A percentile compares a stretch with the other conserved stretches of the same genome.
These are phyloP conservation scores for Cenopis cana DNA, from an alignment of 2,888 invertebrate genomes.

Conservation along the genomic window DNA sequence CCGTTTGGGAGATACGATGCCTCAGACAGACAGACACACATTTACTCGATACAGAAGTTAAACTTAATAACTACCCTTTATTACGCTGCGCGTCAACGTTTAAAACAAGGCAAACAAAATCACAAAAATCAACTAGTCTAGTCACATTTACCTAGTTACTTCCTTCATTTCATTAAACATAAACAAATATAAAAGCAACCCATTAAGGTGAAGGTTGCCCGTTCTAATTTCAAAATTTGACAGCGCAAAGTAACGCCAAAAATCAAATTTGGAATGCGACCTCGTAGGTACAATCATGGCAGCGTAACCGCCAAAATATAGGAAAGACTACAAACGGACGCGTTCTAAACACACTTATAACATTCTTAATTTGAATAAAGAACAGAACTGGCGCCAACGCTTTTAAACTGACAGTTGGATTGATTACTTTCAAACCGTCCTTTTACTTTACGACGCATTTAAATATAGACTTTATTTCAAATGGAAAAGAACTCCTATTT, in stretches of 20 bases:
- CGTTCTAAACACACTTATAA: neutral
- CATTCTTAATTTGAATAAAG: neutral
- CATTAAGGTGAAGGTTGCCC: conserved; percentile 46
- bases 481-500: neutral
- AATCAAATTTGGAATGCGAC: conserved; percentile 56
- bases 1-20: no score
- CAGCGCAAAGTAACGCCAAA: conserved; percentile 52
- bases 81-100: neutral
- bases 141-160: conserved; percentile 45
- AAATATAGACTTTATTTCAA: conserved; percentile 4
- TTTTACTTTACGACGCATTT: neutral
- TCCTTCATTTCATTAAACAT: conserved; percentile 27
- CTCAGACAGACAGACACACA: no score
- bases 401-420: conserved; percentile 1
- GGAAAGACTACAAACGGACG: neutral
- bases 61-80: no score
- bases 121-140: conserved; percentile 44
- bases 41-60: no score
- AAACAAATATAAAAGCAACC: conserved; percentile 41
- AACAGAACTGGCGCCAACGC: conserved; percentile 23
- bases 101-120: neutral
- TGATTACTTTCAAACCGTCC: neutral
- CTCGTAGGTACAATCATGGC: conserved; percentile 53
- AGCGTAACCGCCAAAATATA: conserved; percentile 44
- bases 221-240: conserved; percentile 56